Conservation (phyloP, 2,888 invertebrate genomes). For the Drosophila hamatofila region DNA sequence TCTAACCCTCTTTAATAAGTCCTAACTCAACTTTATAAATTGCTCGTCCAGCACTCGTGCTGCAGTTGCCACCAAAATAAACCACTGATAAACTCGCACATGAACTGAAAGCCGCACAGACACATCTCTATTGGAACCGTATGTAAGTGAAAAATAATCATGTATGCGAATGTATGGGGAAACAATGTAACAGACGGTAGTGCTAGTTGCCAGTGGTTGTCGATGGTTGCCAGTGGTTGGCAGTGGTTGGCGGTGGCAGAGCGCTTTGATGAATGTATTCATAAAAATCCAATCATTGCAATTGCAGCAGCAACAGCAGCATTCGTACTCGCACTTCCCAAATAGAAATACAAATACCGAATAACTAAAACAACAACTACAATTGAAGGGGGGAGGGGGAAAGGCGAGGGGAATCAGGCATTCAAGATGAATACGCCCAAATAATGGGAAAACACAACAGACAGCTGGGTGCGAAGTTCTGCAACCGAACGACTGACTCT, state of each 20-base stretch:
- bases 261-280: conserved; percentile 79
- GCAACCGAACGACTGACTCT: conserved; percentile 45
- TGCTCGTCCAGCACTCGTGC: neutral
- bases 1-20: neutral
- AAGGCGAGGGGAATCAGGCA: conserved; percentile 24
- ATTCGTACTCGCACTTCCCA: conserved; percentile 34
- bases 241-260: conserved; percentile 25
- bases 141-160: conserved; percentile 11
- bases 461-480: conserved; percentile 61
- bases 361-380: conserved; percentile 21
- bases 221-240: conserved; percentile 7
- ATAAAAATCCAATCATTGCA: conserved; percentile 82
- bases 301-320: conserved; percentile 58
- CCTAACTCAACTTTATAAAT: neutral
- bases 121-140: neutral
- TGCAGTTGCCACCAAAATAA: neutral
- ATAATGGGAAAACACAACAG: conserved; percentile 75
- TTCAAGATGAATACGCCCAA: conserved; percentile 79
- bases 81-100: conserved; percentile 18
- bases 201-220: conserved; percentile 22
- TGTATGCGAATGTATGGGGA: neutral
- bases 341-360: conserved; percentile 47
- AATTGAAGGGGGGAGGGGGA: conserved; percentile 5
- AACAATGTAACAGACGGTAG: conserved; percentile 11
- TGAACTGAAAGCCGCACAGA: neutral